A percentile compares a stretch with the other conserved stretches of the same genome.
phyloP scores from a whole-genome alignment of 2,888 invertebrate species.

The Cerceris ruficornis region DNA sequence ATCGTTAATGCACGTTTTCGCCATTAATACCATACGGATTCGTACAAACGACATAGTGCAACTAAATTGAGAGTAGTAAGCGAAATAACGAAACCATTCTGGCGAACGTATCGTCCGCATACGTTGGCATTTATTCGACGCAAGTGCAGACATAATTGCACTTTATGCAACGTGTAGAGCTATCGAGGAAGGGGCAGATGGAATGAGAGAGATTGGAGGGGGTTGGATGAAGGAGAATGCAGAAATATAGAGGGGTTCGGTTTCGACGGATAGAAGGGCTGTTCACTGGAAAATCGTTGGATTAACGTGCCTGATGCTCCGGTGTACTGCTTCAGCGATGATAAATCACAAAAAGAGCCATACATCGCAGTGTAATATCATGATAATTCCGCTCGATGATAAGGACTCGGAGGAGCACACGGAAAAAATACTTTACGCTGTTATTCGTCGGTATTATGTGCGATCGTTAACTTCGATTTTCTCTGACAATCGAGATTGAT shows the following conservation, averaged over 20 bases:
- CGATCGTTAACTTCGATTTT: background rate
- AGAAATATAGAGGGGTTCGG: conserved; percentile 4
- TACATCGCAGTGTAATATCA: conserved; percentile 28
- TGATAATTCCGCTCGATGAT: conserved; percentile 41
- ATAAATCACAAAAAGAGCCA: conserved; percentile 41
- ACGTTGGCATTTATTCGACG: background rate
- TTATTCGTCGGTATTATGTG: conserved; percentile 20
- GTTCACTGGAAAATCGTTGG: conserved; percentile 55
- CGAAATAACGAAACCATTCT: background rate
- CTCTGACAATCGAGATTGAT: too few species aligned
- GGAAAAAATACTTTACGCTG: conserved; percentile 29
- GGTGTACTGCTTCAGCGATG: conserved; percentile 33
- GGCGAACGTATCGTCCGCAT: background rate
- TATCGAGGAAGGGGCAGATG: background rate
- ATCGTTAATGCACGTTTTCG: too few species aligned
- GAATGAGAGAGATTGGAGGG: background rate
- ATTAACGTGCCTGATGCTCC: conserved; percentile 41
- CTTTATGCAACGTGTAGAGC: background rate
- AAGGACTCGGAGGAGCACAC: conserved; percentile 19
- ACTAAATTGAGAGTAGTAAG: background rate
- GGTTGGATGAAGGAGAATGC: conserved; percentile 10
- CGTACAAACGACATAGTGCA: too few species aligned
- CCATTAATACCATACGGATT: too few species aligned
- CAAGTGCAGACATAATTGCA: background rate
- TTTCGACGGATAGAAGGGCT: conserved; percentile 46